These are phyloP conservation scores for Panagrolaimus sp. DNA, from an alignment of 1,140 invertebrate species.

Conservation along the genomic window DNA sequence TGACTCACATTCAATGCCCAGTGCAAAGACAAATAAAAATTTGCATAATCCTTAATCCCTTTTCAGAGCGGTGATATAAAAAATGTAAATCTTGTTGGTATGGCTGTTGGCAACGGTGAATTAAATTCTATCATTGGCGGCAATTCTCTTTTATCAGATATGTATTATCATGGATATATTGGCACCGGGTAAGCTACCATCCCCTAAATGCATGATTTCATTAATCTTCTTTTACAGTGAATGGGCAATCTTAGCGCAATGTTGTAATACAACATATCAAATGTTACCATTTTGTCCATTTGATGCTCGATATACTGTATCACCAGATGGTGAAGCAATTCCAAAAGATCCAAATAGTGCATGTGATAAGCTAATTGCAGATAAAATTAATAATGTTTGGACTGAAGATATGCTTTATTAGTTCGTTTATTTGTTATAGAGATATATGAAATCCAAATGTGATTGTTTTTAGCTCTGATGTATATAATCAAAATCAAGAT, in stretches of 20 bases:
- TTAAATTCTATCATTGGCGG: conserved; percentile 37
- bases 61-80: conserved; percentile 28
- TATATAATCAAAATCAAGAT: conserved; percentile 47
- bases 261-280: conserved; percentile 33
- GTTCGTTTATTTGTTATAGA: background rate
- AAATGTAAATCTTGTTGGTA: conserved; percentile 43
- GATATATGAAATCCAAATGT: background rate
- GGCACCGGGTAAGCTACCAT: conserved; percentile 31
- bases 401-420: background rate
- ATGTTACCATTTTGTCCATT: conserved; percentile 39
- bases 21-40: too few species aligned
- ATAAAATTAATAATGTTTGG: conserved; percentile 16
- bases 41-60: background rate
- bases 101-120: conserved; percentile 49
- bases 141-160: conserved; percentile 39
- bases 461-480: conserved; percentile 4
- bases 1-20: too few species aligned
- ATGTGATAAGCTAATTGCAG: conserved; percentile 11
- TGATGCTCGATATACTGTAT: conserved; percentile 36
- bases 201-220: too few species aligned
- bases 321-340: conserved; percentile 17
- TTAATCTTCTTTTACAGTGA: conserved; percentile 22
- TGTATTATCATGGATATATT: conserved; percentile 47
- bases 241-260: conserved; percentile 32
- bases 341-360: conserved; percentile 13